These are phyloP conservation scores for Falco concolor DNA, from an alignment of 2,797 vertebrate genomes.

Conservation along the genomic window DNA sequence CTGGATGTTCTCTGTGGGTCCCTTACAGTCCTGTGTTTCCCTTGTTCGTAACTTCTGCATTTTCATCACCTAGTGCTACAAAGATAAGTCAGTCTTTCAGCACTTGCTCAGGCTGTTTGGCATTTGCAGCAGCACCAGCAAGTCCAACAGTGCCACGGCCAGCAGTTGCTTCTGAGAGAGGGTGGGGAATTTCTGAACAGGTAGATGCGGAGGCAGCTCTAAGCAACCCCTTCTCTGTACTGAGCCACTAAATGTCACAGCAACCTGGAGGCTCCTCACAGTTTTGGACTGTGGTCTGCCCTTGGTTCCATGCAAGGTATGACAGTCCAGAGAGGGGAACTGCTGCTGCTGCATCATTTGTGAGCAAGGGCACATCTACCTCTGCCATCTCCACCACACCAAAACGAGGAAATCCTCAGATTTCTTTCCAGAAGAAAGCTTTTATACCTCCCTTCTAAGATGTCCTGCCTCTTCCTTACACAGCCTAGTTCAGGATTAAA, in stretches of 20 bases:
- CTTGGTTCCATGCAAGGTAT: background rate
- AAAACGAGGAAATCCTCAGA: background rate
- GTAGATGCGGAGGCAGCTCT: background rate
- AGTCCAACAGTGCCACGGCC: fast-evolving
- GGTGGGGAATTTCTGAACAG: background rate
- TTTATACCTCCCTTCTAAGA: background rate
- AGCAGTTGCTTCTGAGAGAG: fast-evolving
- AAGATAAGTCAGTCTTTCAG: background rate
- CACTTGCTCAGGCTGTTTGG: background rate
- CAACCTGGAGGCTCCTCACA: background rate
- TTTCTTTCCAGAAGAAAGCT: background rate
- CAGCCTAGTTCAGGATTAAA: background rate
- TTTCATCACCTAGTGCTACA: background rate
- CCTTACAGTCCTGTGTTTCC: background rate
- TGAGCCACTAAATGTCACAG: background rate
- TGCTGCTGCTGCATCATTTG: background rate
- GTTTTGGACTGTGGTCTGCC: background rate
- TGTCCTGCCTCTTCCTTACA: background rate
- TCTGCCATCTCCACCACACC: background rate
- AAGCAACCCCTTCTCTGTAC: background rate
- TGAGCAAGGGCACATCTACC: background rate
- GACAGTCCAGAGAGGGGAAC: background rate
- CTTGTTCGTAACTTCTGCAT: background rate
- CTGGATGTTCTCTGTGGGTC: background rate
- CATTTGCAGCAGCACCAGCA: background rate